A percentile compares a stretch with the other conserved stretches of the same genome.
phyloP scores from a whole-genome alignment of 2,888 invertebrate species.

The Thumatha senex region DNA sequence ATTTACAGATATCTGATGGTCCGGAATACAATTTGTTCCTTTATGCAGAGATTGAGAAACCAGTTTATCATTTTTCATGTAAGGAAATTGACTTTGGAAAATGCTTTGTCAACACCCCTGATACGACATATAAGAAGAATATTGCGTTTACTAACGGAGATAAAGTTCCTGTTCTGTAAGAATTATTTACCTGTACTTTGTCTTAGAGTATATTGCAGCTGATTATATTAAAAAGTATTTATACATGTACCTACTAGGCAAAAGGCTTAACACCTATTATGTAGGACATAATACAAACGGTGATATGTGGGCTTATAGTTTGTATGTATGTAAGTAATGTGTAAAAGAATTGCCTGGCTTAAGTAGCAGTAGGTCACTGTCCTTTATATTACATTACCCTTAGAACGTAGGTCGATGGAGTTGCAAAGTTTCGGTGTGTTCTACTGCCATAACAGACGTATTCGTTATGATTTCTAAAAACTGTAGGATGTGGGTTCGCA shows the following conservation, averaged over 20 bases:
- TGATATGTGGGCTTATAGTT: too few relatives aligned
- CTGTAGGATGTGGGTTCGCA: too few relatives aligned
- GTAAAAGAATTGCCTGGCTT: too few relatives aligned
- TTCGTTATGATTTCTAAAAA: too few relatives aligned
- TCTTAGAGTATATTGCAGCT: not conserved
- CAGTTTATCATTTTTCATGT: conserved; percentile 85
- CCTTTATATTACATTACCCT: too few relatives aligned
- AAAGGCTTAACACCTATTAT: not conserved
- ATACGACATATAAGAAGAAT: conserved; percentile 70
- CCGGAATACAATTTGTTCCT: conserved; percentile 84
- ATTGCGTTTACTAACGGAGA: conserved; percentile 65
- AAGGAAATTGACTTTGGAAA: conserved; percentile 86
- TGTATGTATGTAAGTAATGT: too few relatives aligned
- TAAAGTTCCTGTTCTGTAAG: conserved; percentile 59
- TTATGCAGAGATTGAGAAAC: conserved; percentile 82
- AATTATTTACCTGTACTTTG: not conserved
- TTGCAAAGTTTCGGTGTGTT: too few relatives aligned
- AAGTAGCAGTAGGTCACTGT: too few relatives aligned
- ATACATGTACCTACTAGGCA: not conserved
- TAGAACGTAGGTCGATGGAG: too few relatives aligned
- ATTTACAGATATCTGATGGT: conserved; percentile 85
- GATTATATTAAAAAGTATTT: not conserved
- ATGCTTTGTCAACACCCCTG: conserved; percentile 83
- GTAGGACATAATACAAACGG: too few relatives aligned
- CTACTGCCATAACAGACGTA: too few relatives aligned